These are phyloP conservation scores for Dendroctonus valens DNA, from an alignment of 1,140 invertebrate species.

Conservation along the genomic window DNA sequence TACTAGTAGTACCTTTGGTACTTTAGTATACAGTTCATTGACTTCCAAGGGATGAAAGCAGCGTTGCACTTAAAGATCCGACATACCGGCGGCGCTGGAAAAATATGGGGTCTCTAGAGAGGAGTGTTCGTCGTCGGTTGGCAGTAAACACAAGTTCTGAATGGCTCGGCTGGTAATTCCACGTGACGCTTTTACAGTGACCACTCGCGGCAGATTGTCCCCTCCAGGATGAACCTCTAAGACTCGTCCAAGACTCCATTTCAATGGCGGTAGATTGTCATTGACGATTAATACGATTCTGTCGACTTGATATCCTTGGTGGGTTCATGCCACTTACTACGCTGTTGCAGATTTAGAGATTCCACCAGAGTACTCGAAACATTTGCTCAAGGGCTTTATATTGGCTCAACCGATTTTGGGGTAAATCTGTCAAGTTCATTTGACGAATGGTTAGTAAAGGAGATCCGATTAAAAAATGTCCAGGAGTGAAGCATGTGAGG, in stretches of 20 bases:
- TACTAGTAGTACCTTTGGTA: no score
- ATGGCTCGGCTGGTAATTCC: no score
- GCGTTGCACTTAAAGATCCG: no score
- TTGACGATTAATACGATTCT: slow-evolving; percentile 38
- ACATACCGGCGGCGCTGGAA: no score
- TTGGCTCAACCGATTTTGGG: background rate
- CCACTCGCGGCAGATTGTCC: slow-evolving; percentile 30
- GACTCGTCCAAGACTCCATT: slow-evolving; percentile 39
- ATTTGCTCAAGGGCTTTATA: background rate
- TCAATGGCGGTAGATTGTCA: slow-evolving; percentile 34
- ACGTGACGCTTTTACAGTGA: no score
- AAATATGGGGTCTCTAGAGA: no score
- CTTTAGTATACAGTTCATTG: no score
- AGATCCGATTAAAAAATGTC: slow-evolving; percentile 30
- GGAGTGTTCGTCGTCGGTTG: no score
- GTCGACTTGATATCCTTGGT: background rate
- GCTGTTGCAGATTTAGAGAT: background rate
- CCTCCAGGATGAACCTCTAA: slow-evolving; percentile 33
- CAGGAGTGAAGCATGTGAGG: slow-evolving; percentile 24
- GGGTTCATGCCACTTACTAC: background rate
- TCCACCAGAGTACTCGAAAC: background rate
- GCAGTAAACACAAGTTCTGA: no score
- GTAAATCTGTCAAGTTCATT: background rate
- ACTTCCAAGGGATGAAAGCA: no score
- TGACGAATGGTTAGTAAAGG: background rate